Percentiles rank a stretch among this genome's conserved stretches.
Conservation (phyloP, 1,140 invertebrate species). For the Conus betulinus region DNA sequence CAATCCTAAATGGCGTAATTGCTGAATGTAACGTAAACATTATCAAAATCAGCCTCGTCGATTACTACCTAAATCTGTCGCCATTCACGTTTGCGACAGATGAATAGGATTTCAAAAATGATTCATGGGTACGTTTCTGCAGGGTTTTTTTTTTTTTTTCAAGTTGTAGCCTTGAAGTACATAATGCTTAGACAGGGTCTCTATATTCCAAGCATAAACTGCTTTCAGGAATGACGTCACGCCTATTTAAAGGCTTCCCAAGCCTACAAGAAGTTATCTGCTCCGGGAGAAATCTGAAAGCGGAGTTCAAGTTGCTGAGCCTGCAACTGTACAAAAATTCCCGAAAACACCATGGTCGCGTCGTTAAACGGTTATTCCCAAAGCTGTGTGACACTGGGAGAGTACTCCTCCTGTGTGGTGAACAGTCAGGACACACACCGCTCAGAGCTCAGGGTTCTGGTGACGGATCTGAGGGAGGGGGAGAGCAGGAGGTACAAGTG, state of each 20-base stretch:
- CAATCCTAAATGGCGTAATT: too few relatives aligned
- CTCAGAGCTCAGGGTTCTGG: not conserved
- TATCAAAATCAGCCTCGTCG: too few relatives aligned
- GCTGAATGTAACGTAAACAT: too few relatives aligned
- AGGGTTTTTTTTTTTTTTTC: too few relatives aligned
- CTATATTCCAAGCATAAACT: too few relatives aligned
- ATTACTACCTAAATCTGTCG: too few relatives aligned
- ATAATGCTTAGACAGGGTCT: too few relatives aligned
- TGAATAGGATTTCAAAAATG: too few relatives aligned
- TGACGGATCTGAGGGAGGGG: not conserved
- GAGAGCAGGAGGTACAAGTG: constrained; percentile 17
- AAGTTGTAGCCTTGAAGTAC: too few relatives aligned
- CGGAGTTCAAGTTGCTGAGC: constrained; percentile 18
- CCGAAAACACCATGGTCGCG: not conserved
- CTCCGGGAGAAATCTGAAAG: constrained; percentile 4
- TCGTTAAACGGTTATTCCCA: not conserved
- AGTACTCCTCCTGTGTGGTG: constrained; percentile 16
- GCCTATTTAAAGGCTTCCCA: not conserved
- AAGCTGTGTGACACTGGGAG: constrained; percentile 2
- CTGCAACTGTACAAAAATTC: not conserved
- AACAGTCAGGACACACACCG: not conserved
- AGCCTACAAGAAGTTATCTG: constrained; percentile 30
- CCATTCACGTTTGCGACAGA: too few relatives aligned
- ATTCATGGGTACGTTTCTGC: too few relatives aligned
- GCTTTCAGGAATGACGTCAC: constrained; percentile 7